These are phyloP conservation scores for Yoshiicerus persimilis DNA, from an alignment of 1,140 invertebrate species.

Conservation along the genomic window DNA sequence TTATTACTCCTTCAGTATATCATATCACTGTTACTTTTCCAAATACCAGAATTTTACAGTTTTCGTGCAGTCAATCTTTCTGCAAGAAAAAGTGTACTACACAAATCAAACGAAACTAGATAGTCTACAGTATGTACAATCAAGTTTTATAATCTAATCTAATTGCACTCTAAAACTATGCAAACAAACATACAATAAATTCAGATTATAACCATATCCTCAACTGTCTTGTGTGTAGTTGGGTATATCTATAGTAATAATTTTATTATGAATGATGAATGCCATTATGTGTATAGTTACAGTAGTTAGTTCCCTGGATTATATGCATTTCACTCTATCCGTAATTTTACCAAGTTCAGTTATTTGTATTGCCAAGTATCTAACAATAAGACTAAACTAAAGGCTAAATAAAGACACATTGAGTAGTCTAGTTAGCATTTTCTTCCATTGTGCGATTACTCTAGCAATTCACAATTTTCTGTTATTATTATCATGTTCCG, in stretches of 20 bases:
- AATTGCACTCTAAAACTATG: background rate
- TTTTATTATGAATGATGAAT: too few species aligned
- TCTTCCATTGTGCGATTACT: background rate
- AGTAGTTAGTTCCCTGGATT: too few species aligned
- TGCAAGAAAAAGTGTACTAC: background rate
- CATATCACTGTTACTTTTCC: background rate
- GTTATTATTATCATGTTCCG: slow-evolving; percentile 15
- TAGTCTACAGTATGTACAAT: too few species aligned
- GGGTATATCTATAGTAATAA: too few species aligned
- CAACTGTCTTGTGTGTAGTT: too few species aligned
- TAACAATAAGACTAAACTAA: background rate
- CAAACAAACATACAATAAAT: background rate
- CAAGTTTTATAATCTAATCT: background rate
- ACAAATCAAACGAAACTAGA: background rate
- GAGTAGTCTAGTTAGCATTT: background rate
- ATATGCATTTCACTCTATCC: too few species aligned
- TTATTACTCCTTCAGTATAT: background rate
- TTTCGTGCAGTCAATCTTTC: background rate
- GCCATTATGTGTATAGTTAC: too few species aligned
- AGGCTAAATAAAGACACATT: background rate
- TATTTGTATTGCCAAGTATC: background rate
- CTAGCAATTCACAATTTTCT: background rate
- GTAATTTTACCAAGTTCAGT: background rate
- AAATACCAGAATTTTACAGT: background rate
- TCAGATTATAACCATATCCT: too few species aligned